Evolutionary conservation across 2,797 vertebrate species (phyloP).

Genomic region (Erethizon dorsatum): DNA sequence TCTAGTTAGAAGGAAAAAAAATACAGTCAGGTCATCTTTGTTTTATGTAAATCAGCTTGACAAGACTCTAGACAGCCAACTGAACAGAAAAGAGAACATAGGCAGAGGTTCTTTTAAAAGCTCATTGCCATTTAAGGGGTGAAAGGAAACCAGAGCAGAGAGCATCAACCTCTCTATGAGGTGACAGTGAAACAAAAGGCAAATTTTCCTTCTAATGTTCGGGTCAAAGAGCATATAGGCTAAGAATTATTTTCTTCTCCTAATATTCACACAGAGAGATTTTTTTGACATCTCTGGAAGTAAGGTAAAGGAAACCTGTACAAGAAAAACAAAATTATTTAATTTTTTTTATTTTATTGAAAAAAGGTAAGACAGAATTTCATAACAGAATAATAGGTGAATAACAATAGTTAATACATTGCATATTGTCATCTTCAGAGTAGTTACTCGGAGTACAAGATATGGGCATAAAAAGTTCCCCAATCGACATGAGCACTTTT

Average conservation of each 20-base stretch:
- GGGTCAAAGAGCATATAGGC: not conserved
- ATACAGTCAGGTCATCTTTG: not conserved
- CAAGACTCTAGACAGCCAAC: slow-evolving; percentile 7
- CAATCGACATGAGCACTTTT: not conserved
- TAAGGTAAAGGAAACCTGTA: slow-evolving; percentile 38
- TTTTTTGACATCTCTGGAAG: not conserved
- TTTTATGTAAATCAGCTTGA: slow-evolving; percentile 66
- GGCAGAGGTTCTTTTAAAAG: slow-evolving; percentile 7
- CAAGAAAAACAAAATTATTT: slow-evolving; percentile 4
- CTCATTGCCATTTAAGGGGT: not conserved
- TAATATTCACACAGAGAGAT: not conserved
- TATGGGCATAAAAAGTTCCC: not conserved
- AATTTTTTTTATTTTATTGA: not conserved
- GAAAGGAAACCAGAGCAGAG: not conserved
- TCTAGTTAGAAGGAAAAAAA: not conserved
- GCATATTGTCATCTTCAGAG: not conserved
- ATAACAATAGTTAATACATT: not conserved
- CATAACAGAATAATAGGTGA: not conserved
- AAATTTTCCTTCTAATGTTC: not conserved
- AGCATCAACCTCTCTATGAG: not conserved
- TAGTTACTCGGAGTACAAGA: not conserved
- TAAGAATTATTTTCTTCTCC: slow-evolving; percentile 8
- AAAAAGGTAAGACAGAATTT: not conserved
- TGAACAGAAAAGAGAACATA: slow-evolving; percentile 17
- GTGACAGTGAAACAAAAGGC: not conserved